A percentile compares a stretch with the other conserved stretches of the same genome.
Conservation (phyloP, 2,113 vertebrate genomes). For the Ageneiosus marmoratus region DNA sequence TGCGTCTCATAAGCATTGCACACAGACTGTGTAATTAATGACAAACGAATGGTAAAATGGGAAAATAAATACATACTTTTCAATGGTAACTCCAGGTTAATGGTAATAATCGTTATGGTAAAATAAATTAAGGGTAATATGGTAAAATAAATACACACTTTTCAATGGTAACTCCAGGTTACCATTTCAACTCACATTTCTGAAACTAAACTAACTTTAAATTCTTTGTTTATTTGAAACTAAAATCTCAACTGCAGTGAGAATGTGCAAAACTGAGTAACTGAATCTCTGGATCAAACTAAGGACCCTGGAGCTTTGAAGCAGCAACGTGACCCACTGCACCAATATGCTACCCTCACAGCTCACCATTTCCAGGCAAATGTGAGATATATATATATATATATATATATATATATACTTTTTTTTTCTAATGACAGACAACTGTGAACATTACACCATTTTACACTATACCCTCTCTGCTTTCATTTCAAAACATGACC, state of each 20-base stretch:
- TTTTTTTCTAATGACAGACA: not conserved
- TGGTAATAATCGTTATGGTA: too few species aligned
- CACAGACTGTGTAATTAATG: not conserved
- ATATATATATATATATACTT: too few species aligned
- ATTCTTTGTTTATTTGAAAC: not conserved
- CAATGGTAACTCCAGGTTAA: not conserved
- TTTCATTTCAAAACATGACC: not conserved
- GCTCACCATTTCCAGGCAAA: not conserved
- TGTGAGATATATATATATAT: too few species aligned
- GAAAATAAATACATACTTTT: not conserved
- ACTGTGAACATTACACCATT: not conserved
- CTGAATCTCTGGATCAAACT: not conserved
- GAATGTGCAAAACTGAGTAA: too few species aligned
- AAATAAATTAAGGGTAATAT: too few species aligned
- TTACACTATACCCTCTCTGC: not conserved
- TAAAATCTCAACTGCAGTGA: too few species aligned
- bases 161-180: not conserved
- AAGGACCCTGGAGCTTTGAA: not conserved
- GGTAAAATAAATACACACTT: not conserved
- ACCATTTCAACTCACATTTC: too few species aligned
- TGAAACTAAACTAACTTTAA: not conserved
- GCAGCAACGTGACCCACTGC: not conserved
- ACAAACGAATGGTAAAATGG: too few species aligned
- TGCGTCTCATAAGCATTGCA: not conserved
- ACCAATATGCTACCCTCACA: not conserved